These are phyloP conservation scores for Aradus depressus DNA, from an alignment of 2,888 invertebrate species.

Conservation along the genomic window DNA sequence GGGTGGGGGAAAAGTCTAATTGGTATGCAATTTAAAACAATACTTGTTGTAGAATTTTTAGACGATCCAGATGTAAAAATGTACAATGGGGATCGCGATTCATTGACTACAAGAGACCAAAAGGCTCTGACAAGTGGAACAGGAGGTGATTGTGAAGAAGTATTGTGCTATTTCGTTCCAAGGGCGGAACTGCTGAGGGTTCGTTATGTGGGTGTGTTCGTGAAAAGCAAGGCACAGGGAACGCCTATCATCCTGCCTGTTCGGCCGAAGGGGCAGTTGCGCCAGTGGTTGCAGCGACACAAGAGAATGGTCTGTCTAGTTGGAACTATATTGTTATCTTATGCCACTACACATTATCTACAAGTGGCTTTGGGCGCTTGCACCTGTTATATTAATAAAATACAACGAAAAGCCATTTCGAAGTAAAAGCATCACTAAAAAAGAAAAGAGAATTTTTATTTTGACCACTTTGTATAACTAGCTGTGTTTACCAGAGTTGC, in stretches of 20 bases:
- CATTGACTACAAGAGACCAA: background rate
- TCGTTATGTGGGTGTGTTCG: slow-evolving; percentile 19
- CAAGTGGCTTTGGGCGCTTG: too few species aligned
- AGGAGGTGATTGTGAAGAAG: slow-evolving; percentile 4
- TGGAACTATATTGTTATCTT: background rate
- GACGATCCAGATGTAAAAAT: slow-evolving; percentile 3
- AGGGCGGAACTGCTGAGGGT: slow-evolving; percentile 17
- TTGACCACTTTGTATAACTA: too few species aligned
- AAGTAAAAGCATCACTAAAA: too few species aligned
- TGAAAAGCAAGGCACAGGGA: background rate
- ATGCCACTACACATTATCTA: background rate
- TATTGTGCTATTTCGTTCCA: slow-evolving; percentile 15
- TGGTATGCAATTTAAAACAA: slow-evolving; percentile 17
- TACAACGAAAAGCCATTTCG: too few species aligned
- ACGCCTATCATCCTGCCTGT: background rate
- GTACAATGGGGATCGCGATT: slow-evolving; percentile 4
- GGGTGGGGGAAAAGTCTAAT: slow-evolving; percentile 22
- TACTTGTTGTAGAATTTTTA: slow-evolving; percentile 19
- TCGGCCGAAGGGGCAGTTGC: background rate
- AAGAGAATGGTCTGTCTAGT: background rate
- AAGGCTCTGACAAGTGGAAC: slow-evolving; percentile 3
- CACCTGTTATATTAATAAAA: too few species aligned
- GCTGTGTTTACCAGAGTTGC: too few species aligned
- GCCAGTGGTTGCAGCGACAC: background rate
- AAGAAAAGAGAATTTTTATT: too few species aligned